Evolutionary conservation across 2,797 vertebrate genomes (phyloP).

Genomic region (Eutrigla gurnardus): DNA sequence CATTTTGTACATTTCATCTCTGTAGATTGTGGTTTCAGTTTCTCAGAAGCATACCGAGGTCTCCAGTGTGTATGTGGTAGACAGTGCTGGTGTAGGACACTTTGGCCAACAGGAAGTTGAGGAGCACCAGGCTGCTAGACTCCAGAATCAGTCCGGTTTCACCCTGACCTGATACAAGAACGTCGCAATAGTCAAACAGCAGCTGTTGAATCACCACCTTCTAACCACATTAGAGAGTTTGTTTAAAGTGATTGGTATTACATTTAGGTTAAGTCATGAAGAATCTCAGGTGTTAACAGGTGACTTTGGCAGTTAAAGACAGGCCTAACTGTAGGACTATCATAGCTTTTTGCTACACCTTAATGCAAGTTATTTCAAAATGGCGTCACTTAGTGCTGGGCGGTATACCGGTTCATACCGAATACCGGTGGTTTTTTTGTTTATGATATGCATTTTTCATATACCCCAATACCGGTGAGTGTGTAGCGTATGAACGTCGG

Average conservation of each 20-base stretch:
- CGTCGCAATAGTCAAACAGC: neutral
- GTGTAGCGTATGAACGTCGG: too few relatives aligned
- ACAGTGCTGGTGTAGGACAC: slow-evolving; percentile 80
- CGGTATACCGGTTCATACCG: too few relatives aligned
- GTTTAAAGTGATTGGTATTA: neutral
- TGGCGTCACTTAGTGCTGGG: too few relatives aligned
- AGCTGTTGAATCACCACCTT: neutral
- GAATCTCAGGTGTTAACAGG: neutral
- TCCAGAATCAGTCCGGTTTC: slow-evolving; percentile 67
- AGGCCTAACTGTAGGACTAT: too few relatives aligned
- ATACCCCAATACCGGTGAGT: too few relatives aligned
- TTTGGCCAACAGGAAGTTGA: slow-evolving; percentile 78
- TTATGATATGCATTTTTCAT: too few relatives aligned
- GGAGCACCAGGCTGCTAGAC: slow-evolving; percentile 51
- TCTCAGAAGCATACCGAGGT: slow-evolving; percentile 67
- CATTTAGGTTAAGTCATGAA: neutral
- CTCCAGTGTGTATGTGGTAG: slow-evolving; percentile 74
- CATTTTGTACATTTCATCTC: neutral
- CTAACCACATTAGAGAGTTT: neutral
- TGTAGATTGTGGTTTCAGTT: neutral
- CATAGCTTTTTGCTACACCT: too few relatives aligned
- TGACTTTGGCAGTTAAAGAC: too few relatives aligned
- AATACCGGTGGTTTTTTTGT: too few relatives aligned
- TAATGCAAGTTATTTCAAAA: too few relatives aligned
- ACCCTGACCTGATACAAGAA: slow-evolving; percentile 64